Percentiles rank a stretch among this genome's conserved stretches.
phyloP scores from a whole-genome alignment of 2,888 invertebrate genomes.

The Spodoptera picta region DNA sequence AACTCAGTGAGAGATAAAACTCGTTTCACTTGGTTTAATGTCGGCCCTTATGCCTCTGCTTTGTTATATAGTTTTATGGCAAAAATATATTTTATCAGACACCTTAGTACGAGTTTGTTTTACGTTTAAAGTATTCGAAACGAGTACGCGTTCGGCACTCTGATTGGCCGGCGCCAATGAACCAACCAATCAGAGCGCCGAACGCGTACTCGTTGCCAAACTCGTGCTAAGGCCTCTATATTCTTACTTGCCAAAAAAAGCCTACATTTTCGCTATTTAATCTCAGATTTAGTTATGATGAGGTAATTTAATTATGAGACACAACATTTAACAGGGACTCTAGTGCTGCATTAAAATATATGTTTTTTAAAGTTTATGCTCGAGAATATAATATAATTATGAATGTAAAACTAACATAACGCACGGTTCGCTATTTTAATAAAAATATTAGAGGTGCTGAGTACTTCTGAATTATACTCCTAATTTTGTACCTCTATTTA shows the following conservation, averaged over 20 bases:
- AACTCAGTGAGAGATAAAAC: constrained; percentile 28
- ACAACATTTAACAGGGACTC: constrained; percentile 5
- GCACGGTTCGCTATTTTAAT: constrained; percentile 33
- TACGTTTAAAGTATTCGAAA: too few relatives aligned
- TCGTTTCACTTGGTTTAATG: constrained; percentile 34
- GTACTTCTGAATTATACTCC: constrained; percentile 11
- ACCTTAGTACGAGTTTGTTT: too few relatives aligned
- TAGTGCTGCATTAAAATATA: constrained; percentile 32
- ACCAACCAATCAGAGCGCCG: too few relatives aligned
- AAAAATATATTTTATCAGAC: not conserved
- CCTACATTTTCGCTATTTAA: constrained; percentile 7
- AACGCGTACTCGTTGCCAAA: too few relatives aligned
- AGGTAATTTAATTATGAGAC: constrained; percentile 19
- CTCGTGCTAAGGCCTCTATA: too few relatives aligned
- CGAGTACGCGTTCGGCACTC: too few relatives aligned
- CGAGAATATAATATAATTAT: constrained; percentile 42
- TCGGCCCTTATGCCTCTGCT: constrained; percentile 17
- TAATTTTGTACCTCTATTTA: constrained; percentile 18
- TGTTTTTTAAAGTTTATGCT: constrained; percentile 34
- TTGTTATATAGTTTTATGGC: constrained; percentile 17
- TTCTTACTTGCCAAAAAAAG: too few relatives aligned
- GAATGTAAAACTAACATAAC: constrained; percentile 44
- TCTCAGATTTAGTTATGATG: constrained; percentile 4
- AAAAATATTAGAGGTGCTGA: constrained; percentile 26
- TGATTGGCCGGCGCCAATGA: too few relatives aligned